Percentiles rank a stretch among this genome's conserved stretches.
phyloP scores from a whole-genome alignment of 2,888 invertebrate species.

The Ommatoiulus sabulosus region DNA sequence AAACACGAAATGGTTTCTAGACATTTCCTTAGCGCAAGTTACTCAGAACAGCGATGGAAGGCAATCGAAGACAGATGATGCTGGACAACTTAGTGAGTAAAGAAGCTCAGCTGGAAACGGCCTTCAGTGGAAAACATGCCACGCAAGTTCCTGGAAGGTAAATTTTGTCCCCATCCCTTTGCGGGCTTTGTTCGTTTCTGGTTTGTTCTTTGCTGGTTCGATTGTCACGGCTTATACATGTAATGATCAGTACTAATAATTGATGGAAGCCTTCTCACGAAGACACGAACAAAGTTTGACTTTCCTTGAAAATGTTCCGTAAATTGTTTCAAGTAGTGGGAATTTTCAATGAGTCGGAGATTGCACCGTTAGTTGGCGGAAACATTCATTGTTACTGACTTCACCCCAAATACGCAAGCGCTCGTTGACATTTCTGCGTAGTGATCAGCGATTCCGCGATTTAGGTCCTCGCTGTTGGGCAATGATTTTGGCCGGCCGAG shows the following conservation, averaged over 20 bases:
- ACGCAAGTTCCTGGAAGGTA: constrained; percentile 49
- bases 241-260: too few species aligned
- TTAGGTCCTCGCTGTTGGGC: constrained; percentile 39
- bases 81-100: constrained; percentile 66
- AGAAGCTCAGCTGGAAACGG: constrained; percentile 66
- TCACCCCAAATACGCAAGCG: too few species aligned
- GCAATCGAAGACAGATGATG: constrained; percentile 66
- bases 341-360: too few species aligned
- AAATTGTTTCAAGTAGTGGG: too few species aligned
- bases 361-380: too few species aligned
- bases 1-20: background rate
- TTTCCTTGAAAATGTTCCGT: too few species aligned
- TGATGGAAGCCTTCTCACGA: too few species aligned
- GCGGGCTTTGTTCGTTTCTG: too few species aligned
- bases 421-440: background rate
- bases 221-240: too few species aligned
- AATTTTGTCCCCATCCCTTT: background rate
- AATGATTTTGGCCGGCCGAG: background rate
- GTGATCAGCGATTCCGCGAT: background rate
- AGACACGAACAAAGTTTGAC: too few species aligned
- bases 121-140: constrained; percentile 61
- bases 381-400: too few species aligned
- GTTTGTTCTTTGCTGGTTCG: too few species aligned
- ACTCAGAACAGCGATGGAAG: constrained; percentile 66
- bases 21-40: constrained; percentile 22